These are phyloP conservation scores for Drosophila obscura DNA, from an alignment of 1,140 invertebrate species.

Conservation along the genomic window DNA sequence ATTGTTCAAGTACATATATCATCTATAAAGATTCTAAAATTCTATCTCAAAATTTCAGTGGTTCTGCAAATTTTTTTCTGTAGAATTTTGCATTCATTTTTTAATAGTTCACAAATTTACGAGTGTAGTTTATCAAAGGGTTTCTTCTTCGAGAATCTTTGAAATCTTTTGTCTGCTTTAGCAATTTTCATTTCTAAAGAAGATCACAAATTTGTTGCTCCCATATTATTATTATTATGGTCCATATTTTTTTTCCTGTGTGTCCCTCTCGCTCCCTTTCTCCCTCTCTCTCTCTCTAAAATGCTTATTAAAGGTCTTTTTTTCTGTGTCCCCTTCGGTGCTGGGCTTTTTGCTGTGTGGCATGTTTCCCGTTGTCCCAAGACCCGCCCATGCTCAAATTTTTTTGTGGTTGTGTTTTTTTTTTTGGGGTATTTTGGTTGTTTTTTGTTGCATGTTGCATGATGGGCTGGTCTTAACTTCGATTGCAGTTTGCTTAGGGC, in stretches of 20 bases:
- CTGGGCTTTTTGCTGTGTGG: slow-evolving; percentile 16
- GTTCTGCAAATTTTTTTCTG: not conserved
- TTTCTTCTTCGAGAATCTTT: not conserved
- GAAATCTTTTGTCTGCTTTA: slow-evolving; percentile 1
- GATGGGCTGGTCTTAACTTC: slow-evolving; percentile 21
- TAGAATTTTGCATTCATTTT: slow-evolving; percentile 2
- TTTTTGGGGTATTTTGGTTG: slow-evolving; percentile 17
- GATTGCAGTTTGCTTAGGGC: slow-evolving; percentile 78
- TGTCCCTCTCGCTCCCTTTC: not conserved
- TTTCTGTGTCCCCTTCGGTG: slow-evolving; percentile 12
- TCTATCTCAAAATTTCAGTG: no score
- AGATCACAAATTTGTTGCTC: slow-evolving; percentile 12
- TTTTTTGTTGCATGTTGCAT: slow-evolving; percentile 39
- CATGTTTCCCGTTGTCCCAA: slow-evolving; percentile 20
- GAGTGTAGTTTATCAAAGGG: no score
- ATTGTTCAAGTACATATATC: no score
- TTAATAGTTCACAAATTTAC: not conserved
- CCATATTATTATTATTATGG: slow-evolving; percentile 5
- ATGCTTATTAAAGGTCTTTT: slow-evolving; percentile 57
- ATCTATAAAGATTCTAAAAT: no score
- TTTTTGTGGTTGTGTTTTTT: slow-evolving; percentile 25
- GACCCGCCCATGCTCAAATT: slow-evolving; percentile 49
- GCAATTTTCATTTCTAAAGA: slow-evolving; percentile 19
- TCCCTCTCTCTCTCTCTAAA: slow-evolving; percentile 23
- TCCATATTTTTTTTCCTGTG: slow-evolving; percentile 2